Percentiles rank a stretch among this genome's conserved stretches.
phyloP scores from a whole-genome alignment of 2,888 invertebrate species.

The Crioceris asparagi region DNA sequence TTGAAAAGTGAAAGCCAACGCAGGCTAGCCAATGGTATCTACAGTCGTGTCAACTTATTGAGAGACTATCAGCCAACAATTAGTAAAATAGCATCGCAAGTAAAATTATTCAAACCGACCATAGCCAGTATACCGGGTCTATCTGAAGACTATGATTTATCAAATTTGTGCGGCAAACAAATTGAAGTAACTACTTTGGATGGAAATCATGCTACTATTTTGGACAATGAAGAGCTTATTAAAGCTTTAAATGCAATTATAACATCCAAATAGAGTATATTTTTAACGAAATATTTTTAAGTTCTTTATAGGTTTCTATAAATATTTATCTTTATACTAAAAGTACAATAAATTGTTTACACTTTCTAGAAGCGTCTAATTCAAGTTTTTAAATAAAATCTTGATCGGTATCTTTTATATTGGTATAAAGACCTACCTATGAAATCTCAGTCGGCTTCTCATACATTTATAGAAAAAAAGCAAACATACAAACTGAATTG shows the following conservation, averaged over 20 bases:
- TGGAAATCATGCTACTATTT: constrained; percentile 60
- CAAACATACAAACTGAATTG: too few species aligned
- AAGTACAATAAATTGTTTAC: too few species aligned
- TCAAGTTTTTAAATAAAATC: too few species aligned
- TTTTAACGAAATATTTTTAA: too few species aligned
- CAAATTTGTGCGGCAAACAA: constrained; percentile 44
- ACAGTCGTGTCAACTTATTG: constrained; percentile 18
- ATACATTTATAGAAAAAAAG: too few species aligned
- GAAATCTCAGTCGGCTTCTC: too few species aligned
- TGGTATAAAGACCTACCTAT: too few species aligned
- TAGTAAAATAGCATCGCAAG: constrained; percentile 19
- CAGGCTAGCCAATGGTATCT: constrained; percentile 12
- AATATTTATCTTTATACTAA: too few species aligned
- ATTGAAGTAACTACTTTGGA: constrained; percentile 54
- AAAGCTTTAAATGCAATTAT: neutral
- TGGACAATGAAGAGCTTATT: constrained; percentile 44
- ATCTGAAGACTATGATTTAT: constrained; percentile 56
- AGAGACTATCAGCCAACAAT: constrained; percentile 18
- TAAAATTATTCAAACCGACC: constrained; percentile 21
- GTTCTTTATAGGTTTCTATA: too few species aligned
- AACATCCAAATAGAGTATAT: too few species aligned
- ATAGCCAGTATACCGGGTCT: constrained; percentile 12
- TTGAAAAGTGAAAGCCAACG: constrained; percentile 3
- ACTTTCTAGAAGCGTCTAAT: too few species aligned
- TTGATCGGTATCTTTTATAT: too few species aligned